Conservation (phyloP, 2,888 invertebrate species). For the Metalampra italica region DNA sequence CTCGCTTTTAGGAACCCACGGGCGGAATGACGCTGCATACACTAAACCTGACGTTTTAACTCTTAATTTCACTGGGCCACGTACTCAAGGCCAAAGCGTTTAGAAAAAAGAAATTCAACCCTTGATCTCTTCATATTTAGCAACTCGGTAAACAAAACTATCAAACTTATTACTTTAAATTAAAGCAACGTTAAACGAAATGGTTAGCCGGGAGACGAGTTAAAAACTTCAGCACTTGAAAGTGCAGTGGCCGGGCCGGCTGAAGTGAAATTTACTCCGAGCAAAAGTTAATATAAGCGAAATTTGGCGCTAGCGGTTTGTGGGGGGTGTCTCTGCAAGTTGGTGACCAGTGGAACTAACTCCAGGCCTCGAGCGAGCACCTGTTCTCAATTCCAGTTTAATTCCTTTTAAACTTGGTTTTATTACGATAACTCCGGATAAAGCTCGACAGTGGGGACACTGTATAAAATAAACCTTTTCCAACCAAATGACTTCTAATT, state of each 20-base stretch:
- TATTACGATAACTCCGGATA: conserved; percentile 24
- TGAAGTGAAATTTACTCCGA: conserved; percentile 66
- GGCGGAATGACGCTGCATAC: conserved; percentile 39
- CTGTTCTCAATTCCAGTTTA: conserved; percentile 40
- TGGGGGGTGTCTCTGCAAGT: conserved; percentile 45
- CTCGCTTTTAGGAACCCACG: conserved; percentile 47
- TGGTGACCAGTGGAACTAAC: conserved; percentile 44
- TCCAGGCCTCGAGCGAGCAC: conserved; percentile 37
- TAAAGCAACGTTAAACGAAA: conserved; percentile 29
- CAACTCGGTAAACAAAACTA: conserved; percentile 3
- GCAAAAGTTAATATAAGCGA: conserved; percentile 75
- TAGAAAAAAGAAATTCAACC: not conserved
- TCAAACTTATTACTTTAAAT: not conserved
- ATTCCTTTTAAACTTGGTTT: conserved; percentile 22
- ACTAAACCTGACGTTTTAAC: conserved; percentile 13
- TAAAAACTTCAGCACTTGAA: conserved; percentile 72
- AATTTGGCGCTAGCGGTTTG: conserved; percentile 67
- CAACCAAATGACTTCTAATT: conserved; percentile 40
- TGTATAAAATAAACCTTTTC: conserved; percentile 19
- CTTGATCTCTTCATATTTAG: not conserved
- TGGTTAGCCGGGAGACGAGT: conserved; percentile 32
- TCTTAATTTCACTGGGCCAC: conserved; percentile 15
- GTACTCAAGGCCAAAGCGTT: not conserved
- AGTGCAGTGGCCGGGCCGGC: conserved; percentile 61
- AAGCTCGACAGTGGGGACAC: conserved; percentile 9